Evolutionary conservation across 2,888 invertebrate genomes (phyloP).

Genomic region (Eristalis tenax): DNA sequence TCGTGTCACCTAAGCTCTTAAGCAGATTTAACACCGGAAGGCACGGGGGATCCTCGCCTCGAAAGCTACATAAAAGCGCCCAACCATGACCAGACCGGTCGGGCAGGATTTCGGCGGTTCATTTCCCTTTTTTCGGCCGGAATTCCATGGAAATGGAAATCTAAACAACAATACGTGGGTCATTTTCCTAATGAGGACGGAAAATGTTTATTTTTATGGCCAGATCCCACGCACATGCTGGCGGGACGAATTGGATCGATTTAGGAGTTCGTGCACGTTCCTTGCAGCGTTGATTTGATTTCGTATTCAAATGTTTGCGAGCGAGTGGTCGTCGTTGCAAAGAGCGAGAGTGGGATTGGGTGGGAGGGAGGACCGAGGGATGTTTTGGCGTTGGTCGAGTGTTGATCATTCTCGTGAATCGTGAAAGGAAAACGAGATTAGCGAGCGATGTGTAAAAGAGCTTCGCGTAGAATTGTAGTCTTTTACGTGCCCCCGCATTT

Average conservation of each 20-base stretch:
- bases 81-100: neutral
- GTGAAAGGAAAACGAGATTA: neutral
- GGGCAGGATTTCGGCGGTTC: conserved; percentile 33
- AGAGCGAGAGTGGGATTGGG: neutral
- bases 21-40: conserved; percentile 51
- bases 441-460: neutral
- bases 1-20: conserved; percentile 21
- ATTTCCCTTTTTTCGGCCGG: conserved; percentile 8
- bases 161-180: conserved; percentile 69
- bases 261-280: conserved; percentile 59
- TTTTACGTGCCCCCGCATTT: neutral
- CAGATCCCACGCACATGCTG: conserved; percentile 49
- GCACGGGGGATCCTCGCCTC: neutral
- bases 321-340: neutral
- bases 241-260: conserved; percentile 42
- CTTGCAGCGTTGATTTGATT: conserved; percentile 63
- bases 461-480: neutral
- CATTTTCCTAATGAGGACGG: conserved; percentile 67
- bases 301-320: conserved; percentile 59
- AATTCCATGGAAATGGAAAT: conserved; percentile 53
- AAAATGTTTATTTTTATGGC: conserved; percentile 55
- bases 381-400: neutral
- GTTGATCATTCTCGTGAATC: neutral
- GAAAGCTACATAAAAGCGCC: neutral
- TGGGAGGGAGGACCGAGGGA: neutral